Base-by-base conservation (phyloP, 2,888 invertebrate species). In the Smittia sp. region DNA sequence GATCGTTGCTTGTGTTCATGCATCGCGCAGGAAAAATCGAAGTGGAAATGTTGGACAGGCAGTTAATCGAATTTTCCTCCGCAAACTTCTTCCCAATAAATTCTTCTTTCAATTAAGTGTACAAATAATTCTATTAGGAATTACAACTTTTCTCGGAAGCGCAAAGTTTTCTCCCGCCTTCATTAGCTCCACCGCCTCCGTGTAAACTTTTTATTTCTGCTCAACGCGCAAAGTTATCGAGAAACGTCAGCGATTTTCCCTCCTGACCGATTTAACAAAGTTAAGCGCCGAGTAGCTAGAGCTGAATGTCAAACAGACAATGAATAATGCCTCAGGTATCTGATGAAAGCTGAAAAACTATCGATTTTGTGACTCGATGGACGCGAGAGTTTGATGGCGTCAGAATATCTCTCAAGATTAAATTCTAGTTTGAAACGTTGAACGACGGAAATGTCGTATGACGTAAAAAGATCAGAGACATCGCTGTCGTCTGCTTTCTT, bases 41-140 rank as follows among this genome's bases (percentile, higher is more conserved):
- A 9, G 52, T 15, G n/a, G 52, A 6, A n/a, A 11, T 46, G 52
- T 46, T n/a, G 18, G 52, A n/a, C 52, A 13, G 9, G 32, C 32
- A 18, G 11, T 18, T n/a, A 46, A 15, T n/a, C 32, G 32, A 32
- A 32, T 6, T 32, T 32, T 32, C 32, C 46, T 15, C 46, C 15
- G 24, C 63, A 27, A 20, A 7, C 63, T 9, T 6, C 2, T 58
- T 58, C 22, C 58, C 6, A 1, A 13, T n/a, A 11, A 63, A 63
- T 63, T 63, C 27, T 63, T 27, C n/a, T 63, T 63, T 63, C 63
- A 63, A 63, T 27, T 63, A 63, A 46, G n/a, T n/a, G n/a, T n/a
- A n/a, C n/a, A n/a, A n/a, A n/a, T n/a, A n/a, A 52, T 52, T 62
- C 24, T 20, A 62, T 22, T 62, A 22, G 1, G 20, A 18, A 63